A percentile compares a stretch with the other conserved stretches of the same genome.
These are phyloP conservation scores for Galago senegalensis DNA, from an alignment of 2,797 vertebrate genomes.

Conservation along the genomic window DNA sequence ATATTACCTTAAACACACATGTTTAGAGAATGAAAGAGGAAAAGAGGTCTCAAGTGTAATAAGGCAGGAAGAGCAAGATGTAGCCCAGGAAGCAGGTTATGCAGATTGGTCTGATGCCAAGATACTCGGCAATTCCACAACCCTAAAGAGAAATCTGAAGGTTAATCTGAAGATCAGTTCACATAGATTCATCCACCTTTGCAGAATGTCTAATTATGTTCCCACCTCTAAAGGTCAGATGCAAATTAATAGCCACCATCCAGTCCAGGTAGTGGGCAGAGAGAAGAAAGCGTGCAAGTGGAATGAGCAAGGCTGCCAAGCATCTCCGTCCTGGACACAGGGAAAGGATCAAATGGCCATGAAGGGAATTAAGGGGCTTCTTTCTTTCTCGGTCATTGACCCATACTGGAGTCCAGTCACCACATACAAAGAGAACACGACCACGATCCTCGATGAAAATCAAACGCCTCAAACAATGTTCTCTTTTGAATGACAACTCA, in stretches of 20 bases:
- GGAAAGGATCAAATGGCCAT: background rate
- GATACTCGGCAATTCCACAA: background rate
- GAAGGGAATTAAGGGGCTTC: background rate
- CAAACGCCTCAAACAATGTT: background rate
- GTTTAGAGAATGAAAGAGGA: background rate
- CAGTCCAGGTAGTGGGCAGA: background rate
- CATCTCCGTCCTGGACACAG: background rate
- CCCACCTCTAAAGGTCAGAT: constrained; percentile 3
- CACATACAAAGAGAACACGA: background rate
- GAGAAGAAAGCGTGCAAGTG: background rate
- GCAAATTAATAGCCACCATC: constrained; percentile 11
- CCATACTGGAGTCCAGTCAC: background rate
- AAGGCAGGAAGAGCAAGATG: background rate
- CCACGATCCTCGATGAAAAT: background rate
- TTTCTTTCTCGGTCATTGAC: constrained; percentile 46
- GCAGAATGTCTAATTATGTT: background rate
- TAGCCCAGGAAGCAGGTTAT: background rate
- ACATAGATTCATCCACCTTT: background rate
- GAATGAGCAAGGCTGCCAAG: background rate
- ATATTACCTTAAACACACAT: background rate
- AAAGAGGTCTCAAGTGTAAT: background rate
- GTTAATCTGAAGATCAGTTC: constrained; percentile 33
- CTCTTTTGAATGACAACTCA: constrained; percentile 56
- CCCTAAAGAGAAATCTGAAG: constrained; percentile 8
- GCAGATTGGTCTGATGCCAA: background rate